Conservation (phyloP, 2,113 vertebrate species). For the Romanogobio albipinnatus region DNA sequence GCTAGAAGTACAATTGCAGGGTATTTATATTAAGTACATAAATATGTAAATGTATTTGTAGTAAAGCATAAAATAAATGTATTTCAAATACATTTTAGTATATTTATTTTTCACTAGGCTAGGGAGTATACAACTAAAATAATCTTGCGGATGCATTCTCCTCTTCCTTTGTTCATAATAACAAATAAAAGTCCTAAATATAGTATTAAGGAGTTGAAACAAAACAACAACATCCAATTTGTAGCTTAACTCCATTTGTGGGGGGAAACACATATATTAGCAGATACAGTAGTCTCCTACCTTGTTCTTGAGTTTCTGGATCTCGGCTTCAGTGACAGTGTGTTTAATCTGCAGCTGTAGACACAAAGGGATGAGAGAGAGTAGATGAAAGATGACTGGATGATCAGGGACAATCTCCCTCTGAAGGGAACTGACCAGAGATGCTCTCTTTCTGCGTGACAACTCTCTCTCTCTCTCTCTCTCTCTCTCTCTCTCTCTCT, state of each 20-base stretch:
- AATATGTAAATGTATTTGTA: too few species aligned
- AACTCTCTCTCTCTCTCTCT: slow-evolving; percentile 21
- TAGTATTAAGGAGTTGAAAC: not conserved
- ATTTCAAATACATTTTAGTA: too few species aligned
- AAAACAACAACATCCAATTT: not conserved
- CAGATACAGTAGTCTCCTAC: slow-evolving; percentile 75
- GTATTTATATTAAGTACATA: too few species aligned
- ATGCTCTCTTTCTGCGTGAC: not conserved
- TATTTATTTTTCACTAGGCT: too few species aligned
- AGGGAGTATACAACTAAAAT: not conserved
- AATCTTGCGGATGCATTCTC: not conserved
- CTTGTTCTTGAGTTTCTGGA: slow-evolving; percentile 99
- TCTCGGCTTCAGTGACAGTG: slow-evolving; percentile 97
- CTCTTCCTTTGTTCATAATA: not conserved
- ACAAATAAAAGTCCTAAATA: not conserved
- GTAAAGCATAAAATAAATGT: too few species aligned
- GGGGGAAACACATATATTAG: not conserved
- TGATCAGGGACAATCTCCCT: slow-evolving; percentile 28
- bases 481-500: too few species aligned
- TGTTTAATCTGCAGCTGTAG: slow-evolving; percentile 98
- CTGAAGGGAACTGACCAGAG: slow-evolving; percentile 6
- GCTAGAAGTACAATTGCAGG: too few species aligned
- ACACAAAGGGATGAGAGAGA: slow-evolving; percentile 56
- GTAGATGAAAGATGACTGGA: slow-evolving; percentile 32
- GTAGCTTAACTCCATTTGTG: not conserved